Conservation (phyloP, 2,888 invertebrate species). For the Drosophila neonasuta region DNA sequence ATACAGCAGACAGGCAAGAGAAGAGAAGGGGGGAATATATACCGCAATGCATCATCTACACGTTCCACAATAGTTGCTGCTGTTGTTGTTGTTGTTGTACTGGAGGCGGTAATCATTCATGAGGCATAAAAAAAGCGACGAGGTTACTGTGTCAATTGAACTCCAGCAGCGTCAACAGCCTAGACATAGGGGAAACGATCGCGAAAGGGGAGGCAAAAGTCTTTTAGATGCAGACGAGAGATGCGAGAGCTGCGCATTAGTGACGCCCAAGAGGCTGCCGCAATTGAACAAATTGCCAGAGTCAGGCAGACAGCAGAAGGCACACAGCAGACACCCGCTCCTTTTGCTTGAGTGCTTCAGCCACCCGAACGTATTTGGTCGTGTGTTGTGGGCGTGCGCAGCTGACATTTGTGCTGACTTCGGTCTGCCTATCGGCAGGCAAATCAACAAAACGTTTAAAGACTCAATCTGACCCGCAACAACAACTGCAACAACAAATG, state of each 20-base stretch:
- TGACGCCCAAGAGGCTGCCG: constrained; percentile 73
- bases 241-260: constrained; percentile 63
- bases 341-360: constrained; percentile 1
- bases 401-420: constrained; percentile 63
- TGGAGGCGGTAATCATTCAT: constrained; percentile 67
- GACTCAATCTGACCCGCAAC: constrained; percentile 30
- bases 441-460: constrained; percentile 60
- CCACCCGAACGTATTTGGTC: constrained; percentile 31
- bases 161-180: constrained; percentile 37
- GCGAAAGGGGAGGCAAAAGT: constrained; percentile 34
- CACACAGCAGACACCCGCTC: neutral
- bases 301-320: neutral
- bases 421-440: constrained; percentile 28
- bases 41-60: constrained; percentile 47
- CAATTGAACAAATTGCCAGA: constrained; percentile 72
- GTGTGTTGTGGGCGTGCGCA: constrained; percentile 70
- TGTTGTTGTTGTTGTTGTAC: constrained; percentile 19
- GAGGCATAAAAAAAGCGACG: constrained; percentile 52
- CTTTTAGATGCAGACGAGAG: constrained; percentile 71
- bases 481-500: constrained; percentile 33
- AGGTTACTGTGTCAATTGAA: constrained; percentile 75
- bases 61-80: constrained; percentile 8
- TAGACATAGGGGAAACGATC: neutral
- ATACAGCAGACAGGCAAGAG: neutral
- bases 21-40: constrained; percentile 16